Percentiles rank a stretch among this genome's conserved stretches.
These are phyloP conservation scores for Pyrocephalus nanus DNA, from an alignment of 2,797 vertebrate species.

Conservation along the genomic window DNA sequence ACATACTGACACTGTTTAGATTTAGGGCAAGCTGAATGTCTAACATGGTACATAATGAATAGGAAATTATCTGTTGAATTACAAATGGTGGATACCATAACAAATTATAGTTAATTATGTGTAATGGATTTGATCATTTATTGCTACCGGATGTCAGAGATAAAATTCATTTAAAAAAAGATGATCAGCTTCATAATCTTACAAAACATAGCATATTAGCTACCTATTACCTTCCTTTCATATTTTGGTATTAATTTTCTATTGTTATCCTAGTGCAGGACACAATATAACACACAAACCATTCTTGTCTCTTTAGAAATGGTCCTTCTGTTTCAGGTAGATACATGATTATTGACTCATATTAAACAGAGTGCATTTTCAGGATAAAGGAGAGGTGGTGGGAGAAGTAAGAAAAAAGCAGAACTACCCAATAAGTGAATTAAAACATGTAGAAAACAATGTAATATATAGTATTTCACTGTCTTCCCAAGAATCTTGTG, in stretches of 20 bases:
- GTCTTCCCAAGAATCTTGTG: neutral
- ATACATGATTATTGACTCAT: neutral
- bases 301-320: neutral
- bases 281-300: neutral
- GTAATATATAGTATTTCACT: neutral
- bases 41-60: neutral
- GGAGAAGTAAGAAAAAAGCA: neutral
- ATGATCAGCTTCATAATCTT: neutral
- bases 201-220: neutral
- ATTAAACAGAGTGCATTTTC: neutral
- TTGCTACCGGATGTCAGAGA: neutral
- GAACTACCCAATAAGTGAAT: neutral
- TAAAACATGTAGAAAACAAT: neutral
- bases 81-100: neutral
- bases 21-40: neutral
- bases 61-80: slow-evolving; percentile 14
- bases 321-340: neutral
- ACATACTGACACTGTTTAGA: neutral
- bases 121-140: slow-evolving; percentile 15
- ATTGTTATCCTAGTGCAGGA: neutral
- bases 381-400: neutral
- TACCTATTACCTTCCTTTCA: neutral
- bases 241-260: neutral
- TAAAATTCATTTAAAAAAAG: neutral
- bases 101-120: slow-evolving; percentile 12